Evolutionary conservation across 2,888 invertebrate genomes (phyloP), one percentile per base, ranked within the genome.

Genomic region (Cordilura impudica): DNA sequence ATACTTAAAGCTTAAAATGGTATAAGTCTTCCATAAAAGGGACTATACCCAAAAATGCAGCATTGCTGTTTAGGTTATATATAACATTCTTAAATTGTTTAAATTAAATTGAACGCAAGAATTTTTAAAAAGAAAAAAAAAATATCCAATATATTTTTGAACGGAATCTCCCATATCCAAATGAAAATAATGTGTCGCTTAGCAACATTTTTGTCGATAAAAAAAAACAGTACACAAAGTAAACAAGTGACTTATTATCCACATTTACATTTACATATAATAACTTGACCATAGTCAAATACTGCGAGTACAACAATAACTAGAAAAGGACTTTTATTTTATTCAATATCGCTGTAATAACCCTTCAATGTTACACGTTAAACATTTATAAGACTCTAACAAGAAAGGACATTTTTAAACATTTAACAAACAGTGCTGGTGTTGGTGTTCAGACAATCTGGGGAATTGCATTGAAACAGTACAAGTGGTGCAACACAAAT

Each of bases 381-480:
- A 63, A 58, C 29, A 47, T 51, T 73, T 69, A 65, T 16, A 71
- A 63, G 66, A 39, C 54, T 53, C 19, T 45, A 53, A 47, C 53
- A 43, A 39, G 66, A 43, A 53, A 65, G 45, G 56, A 74, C 49
- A 65, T 5, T 53, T n/a, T 66, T 29, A 21, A 63, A 63, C 58
- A 71, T 75, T 72, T 10, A 75, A 61, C 31, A 16, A 39, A 7
- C 31, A 23, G 14, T n/a, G n/a, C n/a, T n/a, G n/a, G n/a, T n/a
- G n/a, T 51, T 19, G 6, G 66, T 71, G 45, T n/a, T n/a, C 19
- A 71, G 16, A 19, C 72, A 92, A 91, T 88, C 92, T 93, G 93
- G 92, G 93, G 89, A 92, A 92, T 91, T 93, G 93, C 88, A 91
- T 92, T 90, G 92, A 92, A 90, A 91, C 92, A 89, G 88, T 91